Base-by-base conservation (phyloP, 1,140 invertebrate species). In the Neodiprion fabricii region DNA sequence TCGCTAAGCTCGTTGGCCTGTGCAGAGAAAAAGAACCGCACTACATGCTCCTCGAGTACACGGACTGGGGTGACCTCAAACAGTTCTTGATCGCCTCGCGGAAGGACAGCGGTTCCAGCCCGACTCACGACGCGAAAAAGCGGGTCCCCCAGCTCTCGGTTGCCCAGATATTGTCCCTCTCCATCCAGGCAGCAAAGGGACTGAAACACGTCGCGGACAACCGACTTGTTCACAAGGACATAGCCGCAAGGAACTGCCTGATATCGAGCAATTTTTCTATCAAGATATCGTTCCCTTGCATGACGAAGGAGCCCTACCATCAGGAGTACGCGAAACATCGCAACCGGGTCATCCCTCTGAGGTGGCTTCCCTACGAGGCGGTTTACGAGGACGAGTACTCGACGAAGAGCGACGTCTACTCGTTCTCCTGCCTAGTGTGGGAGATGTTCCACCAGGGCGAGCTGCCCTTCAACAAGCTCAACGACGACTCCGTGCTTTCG, bases 1-100 rank as follows among this genome's bases (percentile, higher is more conserved):
- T 98, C 0, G 92, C 92, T 0, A 92, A 92, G 69, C 86, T 98
- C 9, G 89, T 96, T 66, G 97, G 96, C 0, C 87, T 97, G 68
- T 97, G 95, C 84, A 90, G 93, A 49, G 95, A 97, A 71, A 90
- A 92, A 12, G 95, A 97, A 76, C 96, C 96, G 0, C 94, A 97
- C 83, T 96, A 94, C 81, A 93, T 98, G 91, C 92, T 98, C 14
- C 87, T 97, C 7, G 96, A 98, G 83, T 96, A 97, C 82, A 97
- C 95, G 28, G 97, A 98, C 82, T 98, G 96, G 96, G 97, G 96
- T n/a, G 96, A 98, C 85, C 88, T 98, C 71, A 98, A 98, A 79
- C 96, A 96, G 84, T 98, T 97, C 87, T 88, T 98, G n/a, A 87
- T 96, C 67, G 95, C 96, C 7, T 97, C 96, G 0, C 89, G 92